Evolutionary conservation across 2,888 invertebrate genomes (phyloP), one percentile per base, ranked within the genome.

Genomic region (Fragum whitleyi): DNA sequence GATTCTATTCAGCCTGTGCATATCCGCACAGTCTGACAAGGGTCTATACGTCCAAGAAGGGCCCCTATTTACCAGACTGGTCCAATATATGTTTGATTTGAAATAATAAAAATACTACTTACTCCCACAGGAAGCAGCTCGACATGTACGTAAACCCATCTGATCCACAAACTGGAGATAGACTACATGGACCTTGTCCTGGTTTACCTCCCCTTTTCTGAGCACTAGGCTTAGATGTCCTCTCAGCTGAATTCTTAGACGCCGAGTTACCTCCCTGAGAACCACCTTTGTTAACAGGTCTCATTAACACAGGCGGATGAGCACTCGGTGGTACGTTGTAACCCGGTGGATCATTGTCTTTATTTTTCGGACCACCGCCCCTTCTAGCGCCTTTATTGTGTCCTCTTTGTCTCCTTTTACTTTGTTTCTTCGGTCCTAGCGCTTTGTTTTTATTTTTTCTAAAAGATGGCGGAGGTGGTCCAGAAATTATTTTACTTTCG

Each of bases 131-230:
- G 51, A 78, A 80, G 61, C 87, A 87, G 55, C 77, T 79, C 0
- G 83, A 81, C 77, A 79, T 76, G 68, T 87, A 87, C 0, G 85
- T 85, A 53, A 73, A 79, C 7, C 83, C 81, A 62, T 87, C 86
- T 1, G 83, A 79, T 3, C 83, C 87, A 79, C 87, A 87, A 1
- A 87, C 82, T 16, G 83, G 80, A 68, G 77, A 55, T 42, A 85
- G 73, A 28, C 26, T 59, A 62, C 86, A 86, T 14, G 69, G 76
- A 23, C 53, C 65, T 62, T 74, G 59, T 28, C 29, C 67, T n/a
- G 77, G 74, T 1, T 42, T 39, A 6, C 42, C 42, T 23, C 65
- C 42, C 5, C 47, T 14, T 47, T 3, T 3, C n/a, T 47, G 14
- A 9, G 47, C 42, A 14, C 47, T 47, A 9, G 5, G 47, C 14